Base-by-base conservation (phyloP, 2,113 vertebrate genomes). In the Gadus macrocephalus region DNA sequence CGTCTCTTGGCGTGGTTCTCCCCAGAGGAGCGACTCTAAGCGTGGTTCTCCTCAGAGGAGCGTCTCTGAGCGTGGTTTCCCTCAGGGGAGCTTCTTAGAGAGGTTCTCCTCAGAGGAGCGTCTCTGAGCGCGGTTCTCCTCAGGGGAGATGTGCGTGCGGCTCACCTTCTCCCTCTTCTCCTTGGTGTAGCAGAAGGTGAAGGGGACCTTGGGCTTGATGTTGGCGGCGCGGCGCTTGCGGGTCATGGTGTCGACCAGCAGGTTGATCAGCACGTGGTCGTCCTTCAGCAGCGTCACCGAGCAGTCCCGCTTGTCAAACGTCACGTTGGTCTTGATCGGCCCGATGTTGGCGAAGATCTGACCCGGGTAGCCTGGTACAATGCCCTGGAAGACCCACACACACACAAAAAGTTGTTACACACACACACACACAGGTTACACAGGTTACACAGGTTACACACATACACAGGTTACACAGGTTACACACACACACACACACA, bases 311-410 rank as follows among this genome's bases (percentile, higher is more conserved):
- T 82, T 82, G 70, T 81, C 73, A 1, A 90, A 90, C 5, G 88
- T 84, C 71, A 90, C 88, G 15, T 88, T 89, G 66, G 87, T 88
- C 68, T 14, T 79, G 8, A 77, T 2, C 2, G 84, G 74, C 3
- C 87, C 88, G 4, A 90, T 85, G 77, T 88, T 90, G 71, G 88
- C 82, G 2, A 77, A 70, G 76, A 90, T 88, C 76, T 90, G 87
- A 8, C 88, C 88, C 0, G 82, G 85, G 77, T 80, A 87, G 1
- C 83, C 88, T 0, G 22, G 68, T 72, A 64, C 5, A 15, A 0
- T 4, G 0, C 69, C 19, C 88, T 85, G 11, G 12, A 15, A 27
- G 19, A 62, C 4, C 6, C n/a, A 62, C 62, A 64, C 16, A n/a
- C 59, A 61, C 16, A 19, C 38, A 42, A 42, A 42, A 6, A 49